A percentile compares a stretch with the other conserved stretches of the same genome.
phyloP scores from a whole-genome alignment of 1,140 invertebrate species.

The Lucilia sericata region DNA sequence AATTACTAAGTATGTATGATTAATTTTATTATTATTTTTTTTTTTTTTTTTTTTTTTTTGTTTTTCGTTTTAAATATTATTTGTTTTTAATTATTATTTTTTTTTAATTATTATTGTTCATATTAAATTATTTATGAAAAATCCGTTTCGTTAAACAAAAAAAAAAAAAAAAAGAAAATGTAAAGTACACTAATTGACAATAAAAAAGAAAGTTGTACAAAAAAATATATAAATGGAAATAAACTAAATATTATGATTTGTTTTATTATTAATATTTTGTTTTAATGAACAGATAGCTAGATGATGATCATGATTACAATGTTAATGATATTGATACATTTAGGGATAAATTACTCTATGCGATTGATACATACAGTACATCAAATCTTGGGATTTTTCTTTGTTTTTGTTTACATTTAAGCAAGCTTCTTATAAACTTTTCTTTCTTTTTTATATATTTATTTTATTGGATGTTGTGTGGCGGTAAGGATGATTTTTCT shows the following conservation, averaged over 20 bases:
- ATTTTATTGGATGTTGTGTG: background rate
- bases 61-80: slow-evolving; percentile 18
- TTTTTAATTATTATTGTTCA: background rate
- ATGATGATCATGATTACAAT: background rate
- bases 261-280: background rate
- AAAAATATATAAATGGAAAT: background rate
- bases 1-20: slow-evolving; percentile 31
- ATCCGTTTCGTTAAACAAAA: background rate
- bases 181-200: slow-evolving; percentile 29
- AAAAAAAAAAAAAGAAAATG: slow-evolving; percentile 17
- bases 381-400: background rate
- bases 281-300: slow-evolving; percentile 18
- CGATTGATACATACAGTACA: background rate
- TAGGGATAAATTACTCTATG: background rate
- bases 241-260: background rate
- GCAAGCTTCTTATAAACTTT: background rate
- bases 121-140: slow-evolving; percentile 37
- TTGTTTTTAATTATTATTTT: slow-evolving; percentile 13
- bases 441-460: too few species aligned
- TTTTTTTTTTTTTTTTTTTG: background rate
- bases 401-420: slow-evolving; percentile 1
- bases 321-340: background rate
- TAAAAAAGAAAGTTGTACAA: background rate
- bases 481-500: background rate
- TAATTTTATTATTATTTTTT: slow-evolving; percentile 19